Conservation (phyloP, 2,888 invertebrate species). For the Ichneumoninae sp. region DNA sequence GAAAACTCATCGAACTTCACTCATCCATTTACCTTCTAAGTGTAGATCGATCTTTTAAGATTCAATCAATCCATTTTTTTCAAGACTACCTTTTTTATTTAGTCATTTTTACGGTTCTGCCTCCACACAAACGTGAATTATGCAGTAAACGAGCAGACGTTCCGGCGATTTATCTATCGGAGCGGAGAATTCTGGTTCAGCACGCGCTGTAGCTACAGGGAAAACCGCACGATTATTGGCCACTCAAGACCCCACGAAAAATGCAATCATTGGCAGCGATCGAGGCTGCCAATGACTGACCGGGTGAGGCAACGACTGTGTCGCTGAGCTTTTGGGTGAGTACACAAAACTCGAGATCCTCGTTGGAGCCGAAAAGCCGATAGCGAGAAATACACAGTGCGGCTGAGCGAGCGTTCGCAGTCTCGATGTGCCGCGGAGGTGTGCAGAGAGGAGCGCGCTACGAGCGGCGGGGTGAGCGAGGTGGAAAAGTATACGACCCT, state of each 20-base stretch:
- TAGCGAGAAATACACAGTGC: conserved; percentile 25
- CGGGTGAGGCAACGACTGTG: background rate
- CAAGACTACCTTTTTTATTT: background rate
- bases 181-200: background rate
- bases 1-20: conserved; percentile 32
- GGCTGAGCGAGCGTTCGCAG: conserved; percentile 34
- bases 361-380: conserved; percentile 12
- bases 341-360: background rate
- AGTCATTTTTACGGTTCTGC: too few relatives aligned
- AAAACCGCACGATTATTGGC: background rate
- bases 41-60: background rate
- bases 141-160: conserved; percentile 3
- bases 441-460: background rate
- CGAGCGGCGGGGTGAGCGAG: background rate
- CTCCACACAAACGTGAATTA: background rate
- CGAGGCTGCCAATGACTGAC: background rate
- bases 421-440: conserved; percentile 10
- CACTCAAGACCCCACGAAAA: background rate
- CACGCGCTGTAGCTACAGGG: background rate
- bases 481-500: conserved; percentile 41
- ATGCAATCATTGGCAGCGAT: background rate
- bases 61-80: background rate
- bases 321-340: background rate
- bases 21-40: conserved; percentile 13
- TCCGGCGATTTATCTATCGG: conserved; percentile 38